A percentile compares a stretch with the other conserved stretches of the same genome.
phyloP scores from a whole-genome alignment of 1,140 invertebrate genomes.

The Oscheius sp. region DNA sequence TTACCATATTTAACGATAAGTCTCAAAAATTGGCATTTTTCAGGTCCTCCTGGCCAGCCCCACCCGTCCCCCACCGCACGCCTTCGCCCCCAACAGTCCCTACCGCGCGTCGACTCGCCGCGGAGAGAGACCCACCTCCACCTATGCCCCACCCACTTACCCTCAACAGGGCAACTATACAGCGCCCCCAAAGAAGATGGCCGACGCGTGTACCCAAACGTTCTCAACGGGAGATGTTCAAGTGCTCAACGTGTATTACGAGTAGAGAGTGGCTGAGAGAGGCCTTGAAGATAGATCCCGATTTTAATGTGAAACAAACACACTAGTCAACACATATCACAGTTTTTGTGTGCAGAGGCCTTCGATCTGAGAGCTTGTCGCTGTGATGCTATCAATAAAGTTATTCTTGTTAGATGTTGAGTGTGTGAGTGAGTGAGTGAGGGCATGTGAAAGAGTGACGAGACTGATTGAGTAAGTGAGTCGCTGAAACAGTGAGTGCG shows the following conservation, averaged over 20 bases:
- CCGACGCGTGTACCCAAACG: constrained; percentile 54
- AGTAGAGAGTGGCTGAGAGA: constrained; percentile 25
- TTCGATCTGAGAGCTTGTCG: not conserved
- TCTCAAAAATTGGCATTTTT: not conserved
- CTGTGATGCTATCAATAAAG: constrained; percentile 1
- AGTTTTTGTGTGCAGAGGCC: not conserved
- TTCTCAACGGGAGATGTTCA: constrained; percentile 60
- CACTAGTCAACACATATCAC: constrained; percentile 2
- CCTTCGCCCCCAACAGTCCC: constrained; percentile 33
- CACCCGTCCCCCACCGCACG: constrained; percentile 41
- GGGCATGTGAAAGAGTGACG: not conserved
- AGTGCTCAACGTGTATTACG: constrained; percentile 57
- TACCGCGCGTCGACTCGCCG: constrained; percentile 30
- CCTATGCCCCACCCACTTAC: constrained; percentile 16
- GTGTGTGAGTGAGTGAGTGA: not conserved
- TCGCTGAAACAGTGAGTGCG: not conserved
- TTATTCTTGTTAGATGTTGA: not conserved
- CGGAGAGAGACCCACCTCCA: constrained; percentile 9
- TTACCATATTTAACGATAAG: constrained; percentile 2
- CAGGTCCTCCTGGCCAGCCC: constrained; percentile 44
- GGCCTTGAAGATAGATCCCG: not conserved
- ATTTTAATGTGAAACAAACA: not conserved
- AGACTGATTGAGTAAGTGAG: not conserved
- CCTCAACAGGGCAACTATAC: not conserved
- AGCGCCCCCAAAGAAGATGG: constrained; percentile 40